Base-by-base conservation (phyloP, 1,140 invertebrate species). In the Papilio xuthus region DNA sequence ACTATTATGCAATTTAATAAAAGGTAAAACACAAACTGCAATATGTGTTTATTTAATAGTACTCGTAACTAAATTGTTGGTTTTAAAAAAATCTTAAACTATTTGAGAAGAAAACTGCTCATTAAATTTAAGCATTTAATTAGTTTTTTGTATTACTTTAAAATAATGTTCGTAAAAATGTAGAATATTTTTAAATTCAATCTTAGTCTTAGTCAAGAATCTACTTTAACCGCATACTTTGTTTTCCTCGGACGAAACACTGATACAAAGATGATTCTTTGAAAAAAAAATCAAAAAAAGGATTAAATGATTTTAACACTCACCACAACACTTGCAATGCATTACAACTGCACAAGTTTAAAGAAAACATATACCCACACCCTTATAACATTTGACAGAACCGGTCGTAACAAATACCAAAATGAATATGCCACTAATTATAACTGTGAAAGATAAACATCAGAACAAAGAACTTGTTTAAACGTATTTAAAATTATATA, bases 291-390 rank as follows among this genome's bases (percentile, higher is more conserved):
- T n/a, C n/a, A n/a, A n/a, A n/a, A 50, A 67, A 32, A 4, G 2
- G 37, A 15, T 70, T 70, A 42, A 41, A 41, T 20, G 2, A n/a
- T 41, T 1, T n/a, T 8, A 72, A 13, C 37, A 73, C 71, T 73
- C 42, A 73, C 71, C 71, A 47, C 71, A 73, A 47, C 71, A 73
- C 23, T 73, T 73, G 71, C 71, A 73, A 50, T 73, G 71, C 71
- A 73, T 73, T 73, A 12, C 47, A 73, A 73, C 71, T 7, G 1
- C 71, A 47, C 71, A 23, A 44, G 15, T 42, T 44, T 37, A 71
- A 37, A 71, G 26, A 71, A 41, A 37, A 20, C 69, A 41, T 69
- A 42, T 71, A 23, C 28, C 20, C 42, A 23, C 41, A 23, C 71
- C 23, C n/a, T 26, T 47, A 73, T 26, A 15, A 20, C 37, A 20